Evolutionary conservation across 2,797 vertebrate genomes (phyloP).

Genomic region (Stomatorhinus walkeri): DNA sequence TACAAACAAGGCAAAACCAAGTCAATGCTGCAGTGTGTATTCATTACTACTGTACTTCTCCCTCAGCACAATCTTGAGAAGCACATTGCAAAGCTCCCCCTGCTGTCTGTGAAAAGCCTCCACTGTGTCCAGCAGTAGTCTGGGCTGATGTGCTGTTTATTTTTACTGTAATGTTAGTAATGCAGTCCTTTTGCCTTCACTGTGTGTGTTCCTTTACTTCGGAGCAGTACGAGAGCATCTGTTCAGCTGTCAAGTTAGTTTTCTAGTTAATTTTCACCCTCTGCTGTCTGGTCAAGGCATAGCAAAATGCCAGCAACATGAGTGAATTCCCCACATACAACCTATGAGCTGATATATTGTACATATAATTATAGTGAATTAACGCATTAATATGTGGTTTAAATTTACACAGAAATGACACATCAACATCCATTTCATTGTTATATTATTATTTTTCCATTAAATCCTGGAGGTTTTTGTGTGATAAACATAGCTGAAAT

Average conservation of each 20-base stretch:
- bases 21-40: not conserved
- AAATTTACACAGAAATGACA: not conserved
- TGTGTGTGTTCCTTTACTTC: not conserved
- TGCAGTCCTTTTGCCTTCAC: not conserved
- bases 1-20: not conserved
- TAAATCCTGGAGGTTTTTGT: not conserved
- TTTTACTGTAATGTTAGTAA: not conserved
- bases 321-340: not conserved
- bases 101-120: not conserved
- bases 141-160: not conserved
- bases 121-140: not conserved
- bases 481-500: not conserved
- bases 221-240: not conserved
- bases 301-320: not conserved
- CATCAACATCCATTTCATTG: not conserved
- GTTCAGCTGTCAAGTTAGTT: not conserved
- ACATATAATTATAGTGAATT: not conserved
- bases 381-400: not conserved
- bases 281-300: not conserved
- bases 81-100: not conserved
- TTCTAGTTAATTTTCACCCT: not conserved
- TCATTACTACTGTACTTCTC: not conserved
- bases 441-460: not conserved
- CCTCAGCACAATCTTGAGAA: not conserved
- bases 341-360: not conserved